These are phyloP conservation scores for Yponomeuta evonymella DNA, from an alignment of 2,888 invertebrate species.

Conservation along the genomic window DNA sequence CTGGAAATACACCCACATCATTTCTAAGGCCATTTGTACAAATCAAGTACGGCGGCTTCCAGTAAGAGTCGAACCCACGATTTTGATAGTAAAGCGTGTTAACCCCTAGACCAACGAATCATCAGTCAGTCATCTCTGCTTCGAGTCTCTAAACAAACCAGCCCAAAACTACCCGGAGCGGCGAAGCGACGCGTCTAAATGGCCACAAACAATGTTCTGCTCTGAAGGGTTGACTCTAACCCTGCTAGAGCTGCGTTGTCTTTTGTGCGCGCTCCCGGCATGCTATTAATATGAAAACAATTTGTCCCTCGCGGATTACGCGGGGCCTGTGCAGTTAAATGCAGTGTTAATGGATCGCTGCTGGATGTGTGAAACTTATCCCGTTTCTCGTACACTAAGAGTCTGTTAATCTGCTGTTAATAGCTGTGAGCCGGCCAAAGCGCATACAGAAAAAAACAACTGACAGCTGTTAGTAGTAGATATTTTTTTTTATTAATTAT, in stretches of 20 bases:
- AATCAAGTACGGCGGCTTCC: no score
- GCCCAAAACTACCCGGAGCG: background rate
- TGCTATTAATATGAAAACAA: slow-evolving; percentile 75
- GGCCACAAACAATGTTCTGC: slow-evolving; percentile 44
- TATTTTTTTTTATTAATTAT: no score
- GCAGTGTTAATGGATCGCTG: slow-evolving; percentile 22
- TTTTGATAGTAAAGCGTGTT: no score
- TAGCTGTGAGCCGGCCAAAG: no score
- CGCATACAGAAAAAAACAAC: no score
- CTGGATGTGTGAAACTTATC: background rate
- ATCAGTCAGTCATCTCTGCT: background rate
- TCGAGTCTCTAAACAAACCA: background rate
- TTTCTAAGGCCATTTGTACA: no score
- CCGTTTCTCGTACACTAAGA: no score
- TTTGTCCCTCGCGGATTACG: slow-evolving; percentile 63
- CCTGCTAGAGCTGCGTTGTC: background rate
- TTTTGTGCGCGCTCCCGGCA: slow-evolving; percentile 48
- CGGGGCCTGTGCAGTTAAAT: slow-evolving; percentile 40
- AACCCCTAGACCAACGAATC: no score
- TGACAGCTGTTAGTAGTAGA: no score
- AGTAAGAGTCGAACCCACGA: no score
- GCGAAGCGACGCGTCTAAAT: slow-evolving; percentile 38
- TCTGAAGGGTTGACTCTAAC: slow-evolving; percentile 33
- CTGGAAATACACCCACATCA: no score
- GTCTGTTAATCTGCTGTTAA: no score